These are phyloP conservation scores for Netelia virgata DNA, from an alignment of 2,888 invertebrate genomes.

Conservation along the genomic window DNA sequence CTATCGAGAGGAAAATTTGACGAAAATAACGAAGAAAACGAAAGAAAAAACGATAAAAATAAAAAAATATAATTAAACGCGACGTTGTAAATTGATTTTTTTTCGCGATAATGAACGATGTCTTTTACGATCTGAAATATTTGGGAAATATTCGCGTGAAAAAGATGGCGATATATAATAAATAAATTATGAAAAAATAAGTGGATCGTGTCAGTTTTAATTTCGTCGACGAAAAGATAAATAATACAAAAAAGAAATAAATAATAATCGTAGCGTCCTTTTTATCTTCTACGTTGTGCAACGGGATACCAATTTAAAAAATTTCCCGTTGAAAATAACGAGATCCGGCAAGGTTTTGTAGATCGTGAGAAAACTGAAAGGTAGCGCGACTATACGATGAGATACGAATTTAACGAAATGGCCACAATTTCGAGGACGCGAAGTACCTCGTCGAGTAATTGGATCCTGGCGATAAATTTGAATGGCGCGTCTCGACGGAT, in stretches of 20 bases:
- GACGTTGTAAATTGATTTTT: too few species aligned
- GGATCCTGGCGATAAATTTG: slow-evolving; percentile 26
- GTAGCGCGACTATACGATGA: not conserved
- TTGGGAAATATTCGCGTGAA: not conserved
- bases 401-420: slow-evolving; percentile 15
- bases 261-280: too few species aligned
- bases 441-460: slow-evolving; percentile 37
- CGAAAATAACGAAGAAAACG: slow-evolving; percentile 16
- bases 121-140: too few species aligned
- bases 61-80: too few species aligned
- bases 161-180: not conserved
- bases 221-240: slow-evolving; percentile 27
- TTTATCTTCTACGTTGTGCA: slow-evolving; percentile 27
- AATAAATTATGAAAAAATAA: not conserved
- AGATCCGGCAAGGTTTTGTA: slow-evolving; percentile 1
- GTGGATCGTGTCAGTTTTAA: not conserved
- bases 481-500: not conserved
- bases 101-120: too few species aligned
- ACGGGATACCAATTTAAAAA: slow-evolving; percentile 62
- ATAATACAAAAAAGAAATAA: not conserved
- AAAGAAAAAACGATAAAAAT: not conserved
- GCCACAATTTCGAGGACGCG: slow-evolving; percentile 8
- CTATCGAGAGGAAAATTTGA: slow-evolving; percentile 46
- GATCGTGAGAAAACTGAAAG: not conserved
- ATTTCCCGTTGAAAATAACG: slow-evolving; percentile 47